Base-by-base conservation (phyloP, 2,888 invertebrate genomes). In the Graphium colonna region DNA sequence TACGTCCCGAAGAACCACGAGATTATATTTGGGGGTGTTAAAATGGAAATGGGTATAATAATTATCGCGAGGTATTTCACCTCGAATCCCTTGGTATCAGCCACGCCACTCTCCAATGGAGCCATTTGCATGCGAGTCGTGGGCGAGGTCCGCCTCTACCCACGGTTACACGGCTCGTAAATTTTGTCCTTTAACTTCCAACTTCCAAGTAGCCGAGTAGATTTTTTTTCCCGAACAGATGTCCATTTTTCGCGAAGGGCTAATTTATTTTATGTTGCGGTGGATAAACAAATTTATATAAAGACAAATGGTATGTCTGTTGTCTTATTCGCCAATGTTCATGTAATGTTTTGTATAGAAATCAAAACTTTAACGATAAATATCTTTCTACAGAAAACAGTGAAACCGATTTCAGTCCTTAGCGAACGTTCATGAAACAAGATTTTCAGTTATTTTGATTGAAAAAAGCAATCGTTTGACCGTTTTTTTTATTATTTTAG, bases 121-220 rank as follows among this genome's bases (percentile, higher is more conserved):
- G 77, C 76, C 76, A 88, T 88, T 87, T 87, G 83, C 87, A 88
- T 87, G 86, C 86, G 77, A 71, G 76, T 79, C 82, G 83, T 83
- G 79, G 81, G 79, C 79, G 81, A 74, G 73, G 73, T 75, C 77
- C 78, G 76, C 78, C 84, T 36, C 36, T 79, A 83, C 85, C 82
- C 84, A 82, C 82, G 79, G 79, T 78, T 82, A 84, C 79, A 77
- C 75, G 78, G 82, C 74, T 81, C 87, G 86, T 87, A 88, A 86
- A 88, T 87, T 88, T 82, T 75, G 82, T 85, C 85, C 82, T 85
- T 84, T 83, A 82, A 80, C 82, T 82, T 82, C 76, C 72, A 80
- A 65, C 55, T 61, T 59, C 59, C 52, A 80, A 57, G 79, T 70
- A 79, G 76, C 77, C 71, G 65, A 31, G 31, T 44, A 17, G 18